Conservation (phyloP, 2,888 invertebrate genomes). For the Dryomyza anilis region DNA sequence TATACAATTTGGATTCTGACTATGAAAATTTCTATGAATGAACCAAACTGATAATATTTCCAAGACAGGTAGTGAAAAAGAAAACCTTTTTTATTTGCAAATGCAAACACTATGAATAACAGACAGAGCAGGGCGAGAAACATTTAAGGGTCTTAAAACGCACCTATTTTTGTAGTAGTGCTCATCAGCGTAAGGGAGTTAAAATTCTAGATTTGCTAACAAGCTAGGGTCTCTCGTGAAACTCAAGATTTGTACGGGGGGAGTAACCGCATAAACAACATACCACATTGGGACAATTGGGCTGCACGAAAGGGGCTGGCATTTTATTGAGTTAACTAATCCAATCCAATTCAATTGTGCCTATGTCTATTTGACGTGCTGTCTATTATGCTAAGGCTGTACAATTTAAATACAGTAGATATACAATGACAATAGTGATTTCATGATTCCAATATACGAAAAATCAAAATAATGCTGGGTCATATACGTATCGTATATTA, state of each 20-base stretch:
- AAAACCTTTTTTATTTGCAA: slow-evolving; percentile 32
- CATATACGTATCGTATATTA: too few species aligned
- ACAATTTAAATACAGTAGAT: slow-evolving; percentile 5
- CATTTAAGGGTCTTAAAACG: background rate
- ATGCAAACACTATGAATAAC: background rate
- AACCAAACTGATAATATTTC: too few species aligned
- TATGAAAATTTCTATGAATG: slow-evolving; percentile 27
- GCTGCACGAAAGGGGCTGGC: background rate
- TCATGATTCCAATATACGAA: too few species aligned
- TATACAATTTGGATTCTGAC: slow-evolving; percentile 32
- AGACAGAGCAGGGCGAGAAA: background rate
- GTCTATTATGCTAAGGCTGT: slow-evolving; percentile 16
- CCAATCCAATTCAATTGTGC: slow-evolving; percentile 20
- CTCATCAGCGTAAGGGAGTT: too few species aligned
- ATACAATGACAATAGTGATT: too few species aligned
- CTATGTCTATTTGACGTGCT: background rate
- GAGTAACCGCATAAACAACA: slow-evolving; percentile 24
- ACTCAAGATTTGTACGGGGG: background rate
- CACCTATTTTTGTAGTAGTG: slow-evolving; percentile 26
- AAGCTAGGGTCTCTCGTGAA: background rate
- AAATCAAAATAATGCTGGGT: slow-evolving; percentile 28
- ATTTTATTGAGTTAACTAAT: slow-evolving; percentile 24
- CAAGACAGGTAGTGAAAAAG: slow-evolving; percentile 18
- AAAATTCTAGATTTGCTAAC: too few species aligned
- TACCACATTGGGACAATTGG: background rate